Evolutionary conservation across 2,888 invertebrate species (phyloP), one percentile per base, ranked within the genome.

Genomic region (Pollenia angustigena): DNA sequence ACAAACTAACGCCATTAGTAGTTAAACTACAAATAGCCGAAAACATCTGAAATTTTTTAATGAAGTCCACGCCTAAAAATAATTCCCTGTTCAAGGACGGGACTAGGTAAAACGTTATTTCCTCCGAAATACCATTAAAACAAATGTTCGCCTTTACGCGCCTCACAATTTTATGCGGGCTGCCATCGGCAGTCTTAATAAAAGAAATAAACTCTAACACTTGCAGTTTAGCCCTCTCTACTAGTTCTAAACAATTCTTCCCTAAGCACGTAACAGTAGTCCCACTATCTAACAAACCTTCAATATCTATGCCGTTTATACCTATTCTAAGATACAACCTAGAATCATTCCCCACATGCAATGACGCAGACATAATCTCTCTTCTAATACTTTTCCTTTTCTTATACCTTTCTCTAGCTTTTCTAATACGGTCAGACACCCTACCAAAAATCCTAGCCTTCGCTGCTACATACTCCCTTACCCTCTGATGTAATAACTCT

Each of bases 41-140:
- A 1, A 80, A 72, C n/a, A 80, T 6, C 12, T 18, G 11, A 16
- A 80, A 80, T 0, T 2, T n/a, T 12, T 12, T 12, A n/a, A 80
- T 52, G 16, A 80, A 80, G 44, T 80, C 80, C 10, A 71, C 62
- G 0, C 71, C 71, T 32, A 80, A n/a, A 46, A 71, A 80, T 7
- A 80, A 62, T 3, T 60, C 12, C 10, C 80, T 16, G 12, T 12
- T 80, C 18, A 80, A 8, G 0, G 80, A 44, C 0, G 71, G 80
- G 1, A 72, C 62, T 6, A 80, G 12, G 18, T 62, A 64, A 32
- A 80, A 72, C 4, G 10, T 18, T 0, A 71, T 7, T 9, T 48
- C 23, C 8, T 56, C 12, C 3, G 60, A 23, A 1, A 2, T 3
- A 12, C 23, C 32, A 32, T 80, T 81, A 16, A 72, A 81, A 2